Conservation (phyloP, 1,140 invertebrate genomes). For the Theocolax elegans region DNA sequence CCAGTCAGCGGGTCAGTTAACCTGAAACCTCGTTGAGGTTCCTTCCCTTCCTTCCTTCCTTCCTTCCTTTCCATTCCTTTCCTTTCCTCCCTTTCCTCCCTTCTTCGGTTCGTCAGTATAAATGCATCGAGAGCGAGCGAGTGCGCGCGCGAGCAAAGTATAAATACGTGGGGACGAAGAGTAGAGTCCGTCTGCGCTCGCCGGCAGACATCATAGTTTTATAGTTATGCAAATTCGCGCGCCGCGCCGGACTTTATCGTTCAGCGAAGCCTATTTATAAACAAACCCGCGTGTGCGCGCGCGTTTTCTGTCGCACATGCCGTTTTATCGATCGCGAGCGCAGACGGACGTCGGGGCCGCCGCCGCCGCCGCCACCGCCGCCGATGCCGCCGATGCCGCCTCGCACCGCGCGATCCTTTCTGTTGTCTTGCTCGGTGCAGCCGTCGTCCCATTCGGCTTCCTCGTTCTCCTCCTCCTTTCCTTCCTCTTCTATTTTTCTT, state of each 20-base stretch:
- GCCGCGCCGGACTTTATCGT: constrained; percentile 25
- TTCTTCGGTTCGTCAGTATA: not conserved
- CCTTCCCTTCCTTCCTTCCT: not conserved
- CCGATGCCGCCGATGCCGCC: no score
- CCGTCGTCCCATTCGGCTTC: not conserved
- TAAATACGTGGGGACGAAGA: no score
- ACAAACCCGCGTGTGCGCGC: constrained; percentile 7
- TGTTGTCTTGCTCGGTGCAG: not conserved
- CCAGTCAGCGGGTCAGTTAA: not conserved
- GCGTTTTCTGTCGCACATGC: not conserved
- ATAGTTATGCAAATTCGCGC: constrained; percentile 33
- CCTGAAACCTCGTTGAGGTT: not conserved
- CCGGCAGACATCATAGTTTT: constrained; percentile 33
- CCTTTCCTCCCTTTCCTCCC: no score
- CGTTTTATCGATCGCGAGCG: constrained; percentile 34
- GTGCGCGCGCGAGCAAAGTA: no score
- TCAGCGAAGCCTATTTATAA: constrained; percentile 42
- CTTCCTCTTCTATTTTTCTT: no score
- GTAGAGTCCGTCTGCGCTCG: constrained; percentile 12
- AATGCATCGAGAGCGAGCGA: not conserved
- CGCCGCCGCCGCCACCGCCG: not conserved
- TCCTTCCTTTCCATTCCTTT: no score
- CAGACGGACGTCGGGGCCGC: not conserved
- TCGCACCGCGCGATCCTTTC: not conserved
- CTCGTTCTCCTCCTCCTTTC: not conserved